These are phyloP conservation scores for Rallus limicola DNA, from an alignment of 2,113 vertebrate genomes.

Conservation along the genomic window DNA sequence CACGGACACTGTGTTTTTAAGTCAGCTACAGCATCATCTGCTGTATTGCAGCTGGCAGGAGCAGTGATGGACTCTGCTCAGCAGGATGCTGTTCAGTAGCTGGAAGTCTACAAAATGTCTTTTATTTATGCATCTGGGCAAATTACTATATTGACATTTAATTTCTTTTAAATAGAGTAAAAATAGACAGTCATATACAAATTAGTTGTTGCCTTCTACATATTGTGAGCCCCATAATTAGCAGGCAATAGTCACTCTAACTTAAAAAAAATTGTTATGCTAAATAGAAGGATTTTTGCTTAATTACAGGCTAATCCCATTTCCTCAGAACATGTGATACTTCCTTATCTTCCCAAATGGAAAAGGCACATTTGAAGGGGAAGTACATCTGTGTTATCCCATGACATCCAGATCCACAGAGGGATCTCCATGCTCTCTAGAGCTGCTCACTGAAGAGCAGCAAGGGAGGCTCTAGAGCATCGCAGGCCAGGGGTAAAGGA, in stretches of 20 bases:
- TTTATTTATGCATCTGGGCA: not conserved
- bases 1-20: not conserved
- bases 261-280: not conserved
- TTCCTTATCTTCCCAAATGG: conserved; percentile 27
- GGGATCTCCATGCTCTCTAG: accelerated
- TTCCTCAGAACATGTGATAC: conserved; percentile 8
- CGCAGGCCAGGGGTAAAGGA: not conserved
- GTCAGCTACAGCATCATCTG: not conserved
- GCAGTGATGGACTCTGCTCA: not conserved
- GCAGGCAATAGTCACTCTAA: conserved; percentile 9
- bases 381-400: not conserved
- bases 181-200: not conserved
- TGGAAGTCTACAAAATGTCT: not conserved
- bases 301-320: conserved; percentile 47
- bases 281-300: conserved; percentile 32
- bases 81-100: conserved; percentile 14
- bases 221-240: not conserved
- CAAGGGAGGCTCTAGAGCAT: not conserved
- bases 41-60: not conserved
- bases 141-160: not conserved
- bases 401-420: not conserved
- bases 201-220: not conserved
- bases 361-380: not conserved
- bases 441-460: not conserved
- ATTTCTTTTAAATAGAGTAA: not conserved